Percentiles rank a stretch among this genome's conserved stretches.
Evolutionary conservation across 2,113 vertebrate genomes (phyloP).

Genomic region (Zingel zingel): DNA sequence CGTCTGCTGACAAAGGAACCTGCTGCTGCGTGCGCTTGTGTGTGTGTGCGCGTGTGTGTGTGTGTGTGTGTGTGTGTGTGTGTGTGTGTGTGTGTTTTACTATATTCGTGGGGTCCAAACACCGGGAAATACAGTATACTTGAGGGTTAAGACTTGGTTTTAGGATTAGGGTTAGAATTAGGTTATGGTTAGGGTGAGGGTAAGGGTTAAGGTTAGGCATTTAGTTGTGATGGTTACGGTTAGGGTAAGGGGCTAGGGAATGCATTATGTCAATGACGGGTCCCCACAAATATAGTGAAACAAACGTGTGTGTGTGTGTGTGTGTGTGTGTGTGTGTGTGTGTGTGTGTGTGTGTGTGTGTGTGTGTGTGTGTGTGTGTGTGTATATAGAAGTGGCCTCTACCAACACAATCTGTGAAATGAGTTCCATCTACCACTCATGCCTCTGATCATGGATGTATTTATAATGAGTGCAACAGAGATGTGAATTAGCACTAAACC

Average conservation of each 20-base stretch:
- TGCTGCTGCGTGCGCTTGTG: not conserved
- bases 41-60: not conserved
- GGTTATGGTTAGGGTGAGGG: no score
- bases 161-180: no score
- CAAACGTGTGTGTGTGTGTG: no score
- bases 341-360: not conserved
- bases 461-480: not conserved
- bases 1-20: constrained; percentile 20
- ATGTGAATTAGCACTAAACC: not conserved
- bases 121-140: no score
- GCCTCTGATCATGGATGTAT: not conserved
- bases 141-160: no score
- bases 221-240: no score
- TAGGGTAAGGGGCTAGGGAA: no score
- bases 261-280: no score
- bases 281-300: no score
- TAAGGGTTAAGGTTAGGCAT: no score
- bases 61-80: no score
- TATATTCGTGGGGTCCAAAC: no score
- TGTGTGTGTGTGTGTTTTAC: not conserved
- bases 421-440: not conserved
- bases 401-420: not conserved
- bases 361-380: not conserved
- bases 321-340: not conserved
- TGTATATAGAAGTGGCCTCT: not conserved